Evolutionary conservation across 1,140 invertebrate species (phyloP).

Genomic region (Amphibalanus amphitrite): DNA sequence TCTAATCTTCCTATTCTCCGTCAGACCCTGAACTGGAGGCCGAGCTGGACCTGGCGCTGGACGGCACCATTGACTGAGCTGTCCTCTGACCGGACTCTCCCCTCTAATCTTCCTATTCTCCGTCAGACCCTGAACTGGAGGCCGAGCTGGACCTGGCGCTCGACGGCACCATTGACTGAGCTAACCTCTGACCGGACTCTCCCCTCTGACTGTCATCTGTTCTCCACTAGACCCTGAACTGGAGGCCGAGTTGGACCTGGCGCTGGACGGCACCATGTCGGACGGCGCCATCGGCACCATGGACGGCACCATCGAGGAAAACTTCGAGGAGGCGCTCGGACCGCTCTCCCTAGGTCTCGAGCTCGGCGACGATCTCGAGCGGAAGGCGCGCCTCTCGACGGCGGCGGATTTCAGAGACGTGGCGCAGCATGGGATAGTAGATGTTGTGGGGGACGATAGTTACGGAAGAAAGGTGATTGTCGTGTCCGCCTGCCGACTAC

Average conservation of each 20-base stretch:
- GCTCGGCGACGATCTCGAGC: conserved; percentile 27
- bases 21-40: neutral
- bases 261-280: neutral
- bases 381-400: conserved; percentile 23
- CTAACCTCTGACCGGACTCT: too few relatives aligned
- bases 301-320: conserved; percentile 77
- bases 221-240: neutral
- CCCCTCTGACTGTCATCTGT: too few relatives aligned
- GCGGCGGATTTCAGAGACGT: conserved; percentile 55
- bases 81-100: too few relatives aligned
- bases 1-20: too few relatives aligned
- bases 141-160: neutral
- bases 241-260: neutral
- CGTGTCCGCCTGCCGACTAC: conserved; percentile 81
- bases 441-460: conserved; percentile 78
- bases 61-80: neutral
- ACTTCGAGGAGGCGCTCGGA: conserved; percentile 65
- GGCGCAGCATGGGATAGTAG: conserved; percentile 62
- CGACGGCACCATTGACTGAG: neutral
- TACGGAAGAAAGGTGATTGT: conserved; percentile 85
- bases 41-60: neutral
- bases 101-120: too few relatives aligned
- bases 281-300: conserved; percentile 19
- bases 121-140: neutral
- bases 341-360: conserved; percentile 27